phyloP scores from a whole-genome alignment of 2,113 vertebrate genomes.

The Pachyramphus minor region DNA sequence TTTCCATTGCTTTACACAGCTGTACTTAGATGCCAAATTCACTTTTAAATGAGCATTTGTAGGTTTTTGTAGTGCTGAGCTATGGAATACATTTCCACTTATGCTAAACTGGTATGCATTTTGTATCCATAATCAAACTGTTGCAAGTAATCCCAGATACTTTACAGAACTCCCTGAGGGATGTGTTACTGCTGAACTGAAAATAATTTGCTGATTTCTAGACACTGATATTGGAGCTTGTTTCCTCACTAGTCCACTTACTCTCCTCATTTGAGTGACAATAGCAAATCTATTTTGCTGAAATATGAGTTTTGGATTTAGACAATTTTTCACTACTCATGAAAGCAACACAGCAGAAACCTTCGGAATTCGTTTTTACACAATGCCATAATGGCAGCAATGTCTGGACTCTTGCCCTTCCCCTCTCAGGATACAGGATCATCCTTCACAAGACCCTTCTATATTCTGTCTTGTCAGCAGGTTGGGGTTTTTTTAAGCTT shows the following conservation, averaged over 20 bases:
- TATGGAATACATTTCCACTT: neutral
- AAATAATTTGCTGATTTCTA: slow-evolving; percentile 24
- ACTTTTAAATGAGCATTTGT: neutral
- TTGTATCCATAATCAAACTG: neutral
- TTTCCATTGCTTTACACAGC: neutral
- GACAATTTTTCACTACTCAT: neutral
- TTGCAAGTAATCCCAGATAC: neutral
- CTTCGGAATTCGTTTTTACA: neutral
- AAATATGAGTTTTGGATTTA: neutral
- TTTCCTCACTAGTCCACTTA: neutral
- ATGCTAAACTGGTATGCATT: neutral
- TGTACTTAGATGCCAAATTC: neutral
- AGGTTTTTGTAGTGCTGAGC: neutral
- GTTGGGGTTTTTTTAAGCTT: neutral
- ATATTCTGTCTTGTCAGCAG: neutral
- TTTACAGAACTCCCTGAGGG: neutral
- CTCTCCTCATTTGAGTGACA: neutral
- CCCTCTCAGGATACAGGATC: neutral
- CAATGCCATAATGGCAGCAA: neutral
- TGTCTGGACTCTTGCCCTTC: neutral
- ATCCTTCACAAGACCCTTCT: neutral
- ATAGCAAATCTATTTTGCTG: neutral
- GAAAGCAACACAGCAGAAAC: neutral
- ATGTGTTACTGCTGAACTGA: neutral
- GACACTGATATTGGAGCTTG: neutral